Evolutionary conservation across 23 tunicate species (phyloP), one percentile per base, ranked within the genome.

Genomic region (Phallusia fumigata): DNA sequence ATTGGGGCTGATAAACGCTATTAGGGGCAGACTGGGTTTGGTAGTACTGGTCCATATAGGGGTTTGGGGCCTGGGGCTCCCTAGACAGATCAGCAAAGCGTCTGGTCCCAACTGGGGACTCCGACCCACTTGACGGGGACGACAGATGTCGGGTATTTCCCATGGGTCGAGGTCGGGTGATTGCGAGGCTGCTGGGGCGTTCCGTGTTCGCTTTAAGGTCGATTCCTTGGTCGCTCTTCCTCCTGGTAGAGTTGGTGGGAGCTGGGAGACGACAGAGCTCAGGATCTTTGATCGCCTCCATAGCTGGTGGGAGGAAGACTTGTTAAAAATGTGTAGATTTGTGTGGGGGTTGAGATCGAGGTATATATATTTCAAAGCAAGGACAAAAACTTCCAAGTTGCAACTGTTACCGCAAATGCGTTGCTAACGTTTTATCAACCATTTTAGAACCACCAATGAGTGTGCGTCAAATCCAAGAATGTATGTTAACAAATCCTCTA

Each of bases 261-360:
- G 94, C 98, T 33, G 98, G 98, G 30, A 94, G 90, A 44, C 98
- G 88, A 51, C 87, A 89, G 21, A 94, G 85, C 47, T 94, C 98
- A 2, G 98, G 98, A 36, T 94, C 84, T 32, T 81, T 81, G 8
- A 82, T 88, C 44, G 94, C 90, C 74, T 92, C 92, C 32, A 81
- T 32, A 18, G 98, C 98, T 94, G 53, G 45, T 11, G 22, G 34
- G 0, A 76, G 36, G 11, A 65, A 65, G 47, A 40, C 10, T 40
- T 40, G 10, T 40, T 65, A 5, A 26, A 5, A 5, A 10, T 5
- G 47, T 5, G 5, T 10, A 40, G n/a, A n/a, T n/a, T 40, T 40
- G 5, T 40, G 5, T 40, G 47, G 47, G 47, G 47, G 47, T 40
- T 40, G 47, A n/a, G n/a, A n/a, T n/a, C n/a, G n/a, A n/a, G n/a